Conservation (phyloP, 2,797 vertebrate genomes). For the Enteromius paludinosus region DNA sequence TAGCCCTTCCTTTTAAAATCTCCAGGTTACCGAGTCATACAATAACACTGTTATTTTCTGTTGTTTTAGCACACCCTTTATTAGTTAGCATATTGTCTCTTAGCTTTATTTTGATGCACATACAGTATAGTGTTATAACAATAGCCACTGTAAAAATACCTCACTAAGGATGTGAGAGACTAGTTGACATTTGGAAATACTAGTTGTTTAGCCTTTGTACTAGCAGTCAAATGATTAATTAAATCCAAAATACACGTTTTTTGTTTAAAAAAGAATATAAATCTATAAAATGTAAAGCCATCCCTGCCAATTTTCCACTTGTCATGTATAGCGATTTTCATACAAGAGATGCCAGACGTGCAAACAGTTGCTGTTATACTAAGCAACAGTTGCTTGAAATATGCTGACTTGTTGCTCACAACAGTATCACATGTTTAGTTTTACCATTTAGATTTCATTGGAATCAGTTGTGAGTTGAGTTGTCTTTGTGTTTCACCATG, state of each 20-base stretch:
- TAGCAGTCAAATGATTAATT: too few relatives aligned
- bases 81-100: background rate
- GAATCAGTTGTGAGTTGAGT: background rate
- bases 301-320: too few relatives aligned
- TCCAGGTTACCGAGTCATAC: conserved; percentile 18
- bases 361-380: background rate
- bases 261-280: too few relatives aligned
- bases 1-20: conserved; percentile 9
- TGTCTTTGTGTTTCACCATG: background rate
- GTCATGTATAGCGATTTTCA: background rate
- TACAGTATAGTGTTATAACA: background rate
- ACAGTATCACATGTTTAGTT: background rate
- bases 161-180: too few relatives aligned
- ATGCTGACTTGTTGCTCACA: background rate
- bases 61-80: background rate
- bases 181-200: too few relatives aligned
- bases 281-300: too few relatives aligned
- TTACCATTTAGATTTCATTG: background rate
- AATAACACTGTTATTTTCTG: conserved; percentile 13
- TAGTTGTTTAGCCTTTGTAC: background rate
- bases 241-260: too few relatives aligned
- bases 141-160: background rate
- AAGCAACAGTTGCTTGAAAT: background rate
- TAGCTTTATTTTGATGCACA: background rate
- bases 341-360: background rate